Evolutionary conservation across 1,140 invertebrate species (phyloP).

Genomic region (Tetramorium simillimum): DNA sequence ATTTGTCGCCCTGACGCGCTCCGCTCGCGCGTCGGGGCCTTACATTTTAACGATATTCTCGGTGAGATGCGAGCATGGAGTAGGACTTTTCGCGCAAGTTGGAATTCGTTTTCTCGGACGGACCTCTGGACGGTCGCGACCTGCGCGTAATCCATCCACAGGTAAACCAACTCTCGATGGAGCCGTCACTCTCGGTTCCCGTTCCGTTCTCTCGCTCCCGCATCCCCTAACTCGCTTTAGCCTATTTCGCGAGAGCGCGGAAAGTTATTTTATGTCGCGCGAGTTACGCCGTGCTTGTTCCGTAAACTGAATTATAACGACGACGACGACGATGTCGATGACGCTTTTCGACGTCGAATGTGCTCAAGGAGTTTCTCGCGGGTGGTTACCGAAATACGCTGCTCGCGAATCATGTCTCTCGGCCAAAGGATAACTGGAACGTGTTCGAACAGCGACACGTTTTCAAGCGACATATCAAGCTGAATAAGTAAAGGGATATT

Average conservation of each 20-base stretch:
- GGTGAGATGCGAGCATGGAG: background rate
- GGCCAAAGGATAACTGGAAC: background rate
- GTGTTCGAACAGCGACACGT: background rate
- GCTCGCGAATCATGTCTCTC: background rate
- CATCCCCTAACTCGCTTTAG: conserved; percentile 55
- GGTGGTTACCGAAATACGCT: conserved; percentile 2
- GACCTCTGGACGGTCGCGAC: conserved; percentile 12
- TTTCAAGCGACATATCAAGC: background rate
- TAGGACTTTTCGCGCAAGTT: conserved; percentile 43
- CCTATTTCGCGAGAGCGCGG: conserved; percentile 49
- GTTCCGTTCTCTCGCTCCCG: background rate
- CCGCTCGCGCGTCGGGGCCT: background rate
- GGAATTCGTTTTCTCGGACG: conserved; percentile 64
- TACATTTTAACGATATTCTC: conserved; percentile 65
- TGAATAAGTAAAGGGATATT: background rate
- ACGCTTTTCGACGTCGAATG: conserved; percentile 39
- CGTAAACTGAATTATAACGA: conserved; percentile 55
- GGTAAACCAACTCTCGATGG: conserved; percentile 39
- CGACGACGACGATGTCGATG: conserved; percentile 41
- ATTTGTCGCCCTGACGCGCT: conserved; percentile 63
- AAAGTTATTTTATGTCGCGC: conserved; percentile 58
- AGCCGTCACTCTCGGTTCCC: background rate
- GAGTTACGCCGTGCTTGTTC: conserved; percentile 46
- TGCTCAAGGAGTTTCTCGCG: conserved; percentile 35
- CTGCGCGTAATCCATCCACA: background rate